Evolutionary conservation across 2,888 invertebrate species (phyloP).

Genomic region (Drosophila differens): DNA sequence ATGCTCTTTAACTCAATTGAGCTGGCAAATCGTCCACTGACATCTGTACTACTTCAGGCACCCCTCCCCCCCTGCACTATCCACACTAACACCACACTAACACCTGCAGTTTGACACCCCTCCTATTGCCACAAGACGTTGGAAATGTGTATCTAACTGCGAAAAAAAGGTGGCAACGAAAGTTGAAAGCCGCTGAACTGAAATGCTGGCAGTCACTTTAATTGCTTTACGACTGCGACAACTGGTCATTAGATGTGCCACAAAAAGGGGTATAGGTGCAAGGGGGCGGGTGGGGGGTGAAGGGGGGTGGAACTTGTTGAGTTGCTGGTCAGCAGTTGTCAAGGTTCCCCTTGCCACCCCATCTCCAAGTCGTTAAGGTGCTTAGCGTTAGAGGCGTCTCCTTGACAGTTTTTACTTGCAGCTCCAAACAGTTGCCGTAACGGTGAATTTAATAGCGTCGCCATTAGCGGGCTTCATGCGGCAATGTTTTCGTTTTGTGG

Average conservation of each 20-base stretch:
- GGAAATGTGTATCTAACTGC: conserved; percentile 27
- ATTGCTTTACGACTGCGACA: conserved; percentile 65
- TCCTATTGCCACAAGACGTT: conserved; percentile 33
- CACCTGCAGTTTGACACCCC: conserved; percentile 34
- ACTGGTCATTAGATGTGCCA: conserved; percentile 67
- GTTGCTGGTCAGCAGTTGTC: conserved; percentile 46
- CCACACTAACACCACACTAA: neutral
- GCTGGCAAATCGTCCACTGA: conserved; percentile 64
- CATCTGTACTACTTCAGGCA: conserved; percentile 52
- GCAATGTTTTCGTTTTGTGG: conserved; percentile 44
- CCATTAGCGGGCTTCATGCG: conserved; percentile 69
- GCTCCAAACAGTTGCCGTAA: conserved; percentile 17
- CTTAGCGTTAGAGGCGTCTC: conserved; percentile 70
- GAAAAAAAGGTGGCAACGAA: conserved; percentile 31
- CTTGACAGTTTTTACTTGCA: conserved; percentile 30
- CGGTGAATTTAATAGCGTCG: conserved; percentile 38
- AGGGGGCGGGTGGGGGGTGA: fast-evolving
- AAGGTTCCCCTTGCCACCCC: conserved; percentile 6
- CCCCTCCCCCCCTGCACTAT: neutral
- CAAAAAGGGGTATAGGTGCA: neutral
- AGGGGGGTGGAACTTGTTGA: conserved; percentile 48
- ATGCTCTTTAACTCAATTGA: conserved; percentile 8
- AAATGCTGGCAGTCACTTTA: conserved; percentile 66
- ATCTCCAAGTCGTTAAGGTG: conserved; percentile 72
- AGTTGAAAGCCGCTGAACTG: conserved; percentile 56